Percentiles rank a stretch among this genome's conserved stretches.
Conservation (phyloP, 2,113 vertebrate species). For the Gila orcuttii region DNA sequence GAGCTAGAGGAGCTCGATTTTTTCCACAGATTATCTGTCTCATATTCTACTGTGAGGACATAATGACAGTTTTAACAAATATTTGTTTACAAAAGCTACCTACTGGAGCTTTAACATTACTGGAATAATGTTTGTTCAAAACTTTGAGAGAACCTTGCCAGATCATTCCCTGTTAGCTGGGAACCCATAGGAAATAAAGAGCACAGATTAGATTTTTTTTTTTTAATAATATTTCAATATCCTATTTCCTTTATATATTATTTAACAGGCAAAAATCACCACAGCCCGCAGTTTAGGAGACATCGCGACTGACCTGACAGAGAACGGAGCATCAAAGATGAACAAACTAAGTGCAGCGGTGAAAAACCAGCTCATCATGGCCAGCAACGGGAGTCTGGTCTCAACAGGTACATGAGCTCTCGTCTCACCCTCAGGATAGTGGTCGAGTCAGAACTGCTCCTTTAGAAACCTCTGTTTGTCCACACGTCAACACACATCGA, state of each 20-base stretch:
- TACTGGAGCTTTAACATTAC: no score
- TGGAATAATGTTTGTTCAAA: no score
- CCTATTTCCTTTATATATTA: not conserved
- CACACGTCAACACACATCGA: not conserved
- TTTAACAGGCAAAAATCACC: slow-evolving; percentile 87
- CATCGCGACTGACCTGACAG: slow-evolving; percentile 91
- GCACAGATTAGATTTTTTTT: not conserved
- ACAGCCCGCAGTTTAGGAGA: slow-evolving; percentile 88
- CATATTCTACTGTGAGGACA: no score
- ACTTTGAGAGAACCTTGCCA: no score
- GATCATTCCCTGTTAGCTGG: no score
- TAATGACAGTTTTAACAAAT: no score
- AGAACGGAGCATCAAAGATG: slow-evolving; percentile 82
- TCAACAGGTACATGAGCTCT: slow-evolving; percentile 84
- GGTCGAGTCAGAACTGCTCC: not conserved
- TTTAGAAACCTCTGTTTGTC: not conserved
- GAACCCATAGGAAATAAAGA: not conserved
- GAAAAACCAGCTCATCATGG: slow-evolving; percentile 94
- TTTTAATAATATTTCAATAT: not conserved
- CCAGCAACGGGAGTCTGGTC: slow-evolving; percentile 94
- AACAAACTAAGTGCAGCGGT: slow-evolving; percentile 81
- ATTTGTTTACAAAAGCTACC: no score
- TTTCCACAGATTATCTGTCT: no score
- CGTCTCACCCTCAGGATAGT: not conserved
- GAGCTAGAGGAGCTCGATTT: no score